Base-by-base conservation (phyloP, 1,140 invertebrate genomes). In the Spodoptera frugiperda region DNA sequence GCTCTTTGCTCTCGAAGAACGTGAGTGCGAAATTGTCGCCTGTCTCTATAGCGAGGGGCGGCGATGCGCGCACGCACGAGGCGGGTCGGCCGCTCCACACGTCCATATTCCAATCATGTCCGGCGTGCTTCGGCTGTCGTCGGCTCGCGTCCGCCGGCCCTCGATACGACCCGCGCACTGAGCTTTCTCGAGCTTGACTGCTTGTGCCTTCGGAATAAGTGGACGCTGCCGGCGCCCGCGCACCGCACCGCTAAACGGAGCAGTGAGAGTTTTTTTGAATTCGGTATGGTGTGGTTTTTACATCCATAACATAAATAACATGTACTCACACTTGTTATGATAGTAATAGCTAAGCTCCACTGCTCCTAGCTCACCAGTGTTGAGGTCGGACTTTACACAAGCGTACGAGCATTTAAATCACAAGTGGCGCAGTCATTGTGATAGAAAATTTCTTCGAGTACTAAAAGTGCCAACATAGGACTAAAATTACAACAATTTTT, bases 81-180 rank as follows among this genome's bases (percentile, higher is more conserved):
- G 87, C 84, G 84, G 85, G 79, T 72, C 78, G 82, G 68, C 85
- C 84, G 84, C 88, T 86, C 87, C 88, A 91, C 78, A 89, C 87
- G 84, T 89, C 89, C 89, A 91, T 91, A 82, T 81, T 86, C 78
- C 83, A 65, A 71, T 80, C 89, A 91, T 91, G 55, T 63, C 81
- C 81, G 70, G 68, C 48, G 57, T 74, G 59, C 72, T 65, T 33
- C 68, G 59, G 39, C n/a, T 61, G 55, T 73, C 68, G 55, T 73
- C 55, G 74, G 73, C 84, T 78, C 55, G 78, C 78, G 77, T 75
- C 76, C 77, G 78, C 79, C 76, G 67, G 49, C 77, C 72, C 54
- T 39, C 77, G 77, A 76, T 76, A 82, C 82, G 81, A 80, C 82
- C 73, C 84, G 82, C 81, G 80, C 84, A 87, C 88, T 89, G 79